Percentiles rank a stretch among this genome's conserved stretches.
phyloP scores from a whole-genome alignment of 2,113 vertebrate genomes.

The Vulpes ferrilata region DNA sequence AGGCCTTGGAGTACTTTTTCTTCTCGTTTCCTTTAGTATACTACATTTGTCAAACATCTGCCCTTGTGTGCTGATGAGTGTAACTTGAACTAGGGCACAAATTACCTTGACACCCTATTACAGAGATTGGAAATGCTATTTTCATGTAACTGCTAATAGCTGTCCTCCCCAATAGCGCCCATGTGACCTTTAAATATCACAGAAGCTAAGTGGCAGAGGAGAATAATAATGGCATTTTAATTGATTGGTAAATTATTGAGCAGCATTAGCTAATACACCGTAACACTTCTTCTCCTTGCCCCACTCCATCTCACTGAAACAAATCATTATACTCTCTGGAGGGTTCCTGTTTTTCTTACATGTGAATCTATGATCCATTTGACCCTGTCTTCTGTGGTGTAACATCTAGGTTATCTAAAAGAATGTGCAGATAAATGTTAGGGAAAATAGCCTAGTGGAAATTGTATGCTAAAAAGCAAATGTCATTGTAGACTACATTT shows the following conservation, averaged over 20 bases:
- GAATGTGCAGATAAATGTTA: constrained; percentile 56
- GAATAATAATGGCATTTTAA: constrained; percentile 90
- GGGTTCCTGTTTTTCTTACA: constrained; percentile 65
- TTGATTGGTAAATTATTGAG: constrained; percentile 91
- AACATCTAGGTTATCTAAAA: constrained; percentile 55
- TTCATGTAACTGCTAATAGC: constrained; percentile 85
- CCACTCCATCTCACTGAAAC: constrained; percentile 69
- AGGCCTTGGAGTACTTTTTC: neutral
- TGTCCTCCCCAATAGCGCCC: constrained; percentile 82
- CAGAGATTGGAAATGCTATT: constrained; percentile 82
- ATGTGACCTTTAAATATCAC: constrained; percentile 89
- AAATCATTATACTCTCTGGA: constrained; percentile 78
- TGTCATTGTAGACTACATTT: neutral
- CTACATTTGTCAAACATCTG: constrained; percentile 63
- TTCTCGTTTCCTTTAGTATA: neutral
- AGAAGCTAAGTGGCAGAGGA: constrained; percentile 86
- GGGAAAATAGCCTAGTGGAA: neutral
- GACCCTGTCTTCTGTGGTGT: constrained; percentile 38
- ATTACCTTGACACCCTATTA: constrained; percentile 76
- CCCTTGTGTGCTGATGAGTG: constrained; percentile 68
- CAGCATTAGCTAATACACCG: constrained; percentile 78
- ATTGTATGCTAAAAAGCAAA: constrained; percentile 39
- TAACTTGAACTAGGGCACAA: constrained; percentile 75
- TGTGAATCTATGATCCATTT: constrained; percentile 65
- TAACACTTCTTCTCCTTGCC: constrained; percentile 64